Evolutionary conservation across 2,113 vertebrate species (phyloP).

Genomic region (Amphiprion ocellaris): DNA sequence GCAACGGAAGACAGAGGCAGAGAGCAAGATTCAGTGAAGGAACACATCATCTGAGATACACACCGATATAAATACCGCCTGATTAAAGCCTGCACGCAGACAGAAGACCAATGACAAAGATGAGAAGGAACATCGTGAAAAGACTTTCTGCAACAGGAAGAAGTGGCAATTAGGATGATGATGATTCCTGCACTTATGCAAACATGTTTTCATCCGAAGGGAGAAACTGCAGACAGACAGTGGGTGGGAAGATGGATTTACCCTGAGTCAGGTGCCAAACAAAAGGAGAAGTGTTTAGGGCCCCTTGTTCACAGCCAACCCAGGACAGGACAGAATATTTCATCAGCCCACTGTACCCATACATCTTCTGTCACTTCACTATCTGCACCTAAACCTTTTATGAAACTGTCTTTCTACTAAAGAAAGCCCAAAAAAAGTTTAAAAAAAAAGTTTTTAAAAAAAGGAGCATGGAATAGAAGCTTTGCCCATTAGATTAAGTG

Average conservation of each 20-base stretch:
- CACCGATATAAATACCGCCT: constrained; percentile 42
- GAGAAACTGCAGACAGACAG: constrained; percentile 62
- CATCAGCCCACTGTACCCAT: constrained; percentile 24
- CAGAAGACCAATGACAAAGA: constrained; percentile 24
- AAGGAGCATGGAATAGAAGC: not conserved
- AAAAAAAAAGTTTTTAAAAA: not conserved
- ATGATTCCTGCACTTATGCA: constrained; percentile 58
- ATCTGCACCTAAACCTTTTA: constrained; percentile 4
- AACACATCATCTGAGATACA: constrained; percentile 41
- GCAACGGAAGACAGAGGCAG: not conserved
- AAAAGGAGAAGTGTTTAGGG: constrained; percentile 64
- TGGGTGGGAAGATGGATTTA: constrained; percentile 59
- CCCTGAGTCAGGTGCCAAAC: constrained; percentile 43
- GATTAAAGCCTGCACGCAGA: constrained; percentile 36
- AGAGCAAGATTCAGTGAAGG: not conserved
- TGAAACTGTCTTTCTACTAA: not conserved
- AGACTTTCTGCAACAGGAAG: constrained; percentile 37
- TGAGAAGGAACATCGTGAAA: constrained; percentile 9
- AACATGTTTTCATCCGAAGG: constrained; percentile 46
- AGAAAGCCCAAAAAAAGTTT: not conserved
- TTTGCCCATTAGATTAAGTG: constrained; percentile 17
- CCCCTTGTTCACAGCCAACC: constrained; percentile 50
- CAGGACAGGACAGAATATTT: constrained; percentile 48
- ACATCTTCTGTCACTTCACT: constrained; percentile 4
- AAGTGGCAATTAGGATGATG: constrained; percentile 47